These are phyloP conservation scores for Tolmerus cingulatus DNA, from an alignment of 2,888 invertebrate species.

Conservation along the genomic window DNA sequence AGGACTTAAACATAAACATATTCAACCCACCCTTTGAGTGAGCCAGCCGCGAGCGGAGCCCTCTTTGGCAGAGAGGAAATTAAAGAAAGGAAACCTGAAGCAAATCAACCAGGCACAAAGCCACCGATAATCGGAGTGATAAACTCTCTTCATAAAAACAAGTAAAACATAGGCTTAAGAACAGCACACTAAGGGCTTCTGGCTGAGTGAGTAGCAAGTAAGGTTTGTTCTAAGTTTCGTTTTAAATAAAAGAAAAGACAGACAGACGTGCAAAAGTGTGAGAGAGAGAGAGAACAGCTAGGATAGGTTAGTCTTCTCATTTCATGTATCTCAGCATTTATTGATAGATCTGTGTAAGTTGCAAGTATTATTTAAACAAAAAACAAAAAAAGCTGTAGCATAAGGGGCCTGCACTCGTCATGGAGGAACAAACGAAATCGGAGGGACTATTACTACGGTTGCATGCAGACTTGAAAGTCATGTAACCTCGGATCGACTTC, in stretches of 20 bases:
- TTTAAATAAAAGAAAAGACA: background rate
- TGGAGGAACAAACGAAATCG: too few relatives aligned
- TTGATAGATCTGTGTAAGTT: background rate
- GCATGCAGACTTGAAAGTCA: too few relatives aligned
- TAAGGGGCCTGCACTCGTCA: background rate
- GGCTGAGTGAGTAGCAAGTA: constrained; percentile 24
- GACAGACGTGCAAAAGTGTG: background rate
- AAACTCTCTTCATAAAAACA: constrained; percentile 9
- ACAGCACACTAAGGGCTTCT: background rate
- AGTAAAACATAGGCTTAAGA: background rate
- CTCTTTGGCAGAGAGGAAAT: background rate
- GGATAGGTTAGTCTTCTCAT: background rate
- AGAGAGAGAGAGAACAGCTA: background rate
- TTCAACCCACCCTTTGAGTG: constrained; percentile 83
- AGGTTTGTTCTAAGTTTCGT: constrained; percentile 17
- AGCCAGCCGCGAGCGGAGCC: background rate
- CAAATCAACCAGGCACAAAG: constrained; percentile 2
- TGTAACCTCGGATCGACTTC: too few relatives aligned
- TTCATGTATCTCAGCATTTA: background rate
- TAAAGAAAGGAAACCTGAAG: background rate
- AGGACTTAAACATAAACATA: constrained; percentile 89
- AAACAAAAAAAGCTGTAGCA: background rate
- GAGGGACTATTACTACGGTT: too few relatives aligned
- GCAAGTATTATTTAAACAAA: background rate
- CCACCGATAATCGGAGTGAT: background rate